phyloP scores from a whole-genome alignment of 2,113 vertebrate genomes.

The Haplotaxodon microlepis region DNA sequence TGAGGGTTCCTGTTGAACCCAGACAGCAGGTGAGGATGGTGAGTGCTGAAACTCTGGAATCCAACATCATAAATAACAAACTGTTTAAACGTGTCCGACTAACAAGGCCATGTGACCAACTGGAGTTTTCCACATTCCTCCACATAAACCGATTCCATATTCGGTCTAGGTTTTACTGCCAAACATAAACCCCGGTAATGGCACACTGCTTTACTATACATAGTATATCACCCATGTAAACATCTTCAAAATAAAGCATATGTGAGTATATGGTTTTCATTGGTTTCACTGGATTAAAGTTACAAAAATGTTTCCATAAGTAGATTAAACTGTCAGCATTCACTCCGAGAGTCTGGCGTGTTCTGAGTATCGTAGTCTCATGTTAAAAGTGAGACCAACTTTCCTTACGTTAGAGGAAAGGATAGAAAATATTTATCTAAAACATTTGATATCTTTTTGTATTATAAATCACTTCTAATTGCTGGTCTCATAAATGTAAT shows the following conservation, averaged over 20 bases:
- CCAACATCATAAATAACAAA: constrained; percentile 49
- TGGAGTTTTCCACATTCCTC: constrained; percentile 46
- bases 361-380: neutral
- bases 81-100: constrained; percentile 18
- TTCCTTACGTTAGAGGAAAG: neutral
- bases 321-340: constrained; percentile 43
- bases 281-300: constrained; percentile 31
- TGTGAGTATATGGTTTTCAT: neutral
- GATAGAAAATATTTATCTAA: neutral
- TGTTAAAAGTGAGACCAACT: neutral
- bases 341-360: neutral
- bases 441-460: neutral
- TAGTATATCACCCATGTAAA: constrained; percentile 25
- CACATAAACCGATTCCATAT: constrained; percentile 36
- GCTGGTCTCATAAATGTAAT: neutral
- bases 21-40: constrained; percentile 32
- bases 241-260: constrained; percentile 17
- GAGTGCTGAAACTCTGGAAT: constrained; percentile 49
- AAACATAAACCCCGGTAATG: constrained; percentile 33
- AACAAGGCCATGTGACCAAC: constrained; percentile 42
- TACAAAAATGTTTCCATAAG: constrained; percentile 35
- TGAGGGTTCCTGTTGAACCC: constrained; percentile 28
- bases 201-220: neutral
- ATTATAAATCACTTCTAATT: neutral
- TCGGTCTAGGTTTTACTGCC: constrained; percentile 30